Conservation (phyloP, 37 sponge, comb jelly and placozoan genomes). For the Oopsacas minuta region DNA sequence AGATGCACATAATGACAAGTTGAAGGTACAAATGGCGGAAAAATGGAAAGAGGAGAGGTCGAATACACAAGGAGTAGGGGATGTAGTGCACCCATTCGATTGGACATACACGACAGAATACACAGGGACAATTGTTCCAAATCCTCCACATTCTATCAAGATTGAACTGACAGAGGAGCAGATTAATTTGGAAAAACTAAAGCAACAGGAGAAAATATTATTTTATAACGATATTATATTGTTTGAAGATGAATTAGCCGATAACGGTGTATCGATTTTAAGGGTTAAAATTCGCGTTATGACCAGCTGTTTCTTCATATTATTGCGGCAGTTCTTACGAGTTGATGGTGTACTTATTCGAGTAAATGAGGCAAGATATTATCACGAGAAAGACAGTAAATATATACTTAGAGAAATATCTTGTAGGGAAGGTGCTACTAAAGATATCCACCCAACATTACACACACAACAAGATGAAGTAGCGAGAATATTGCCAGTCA, state of each 20-base stretch:
- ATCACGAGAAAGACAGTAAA: slow-evolving; percentile 56
- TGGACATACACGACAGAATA: slow-evolving; percentile 88
- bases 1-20: slow-evolving; percentile 27
- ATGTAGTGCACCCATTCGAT: slow-evolving; percentile 71
- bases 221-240: slow-evolving; percentile 67
- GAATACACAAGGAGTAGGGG: not conserved
- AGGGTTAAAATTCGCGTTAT: slow-evolving; percentile 80
- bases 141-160: slow-evolving; percentile 12
- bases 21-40: slow-evolving; percentile 76
- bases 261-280: slow-evolving; percentile 66
- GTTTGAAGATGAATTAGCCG: slow-evolving; percentile 92
- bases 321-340: slow-evolving; percentile 68
- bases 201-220: slow-evolving; percentile 54
- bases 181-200: slow-evolving; percentile 62
- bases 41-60: slow-evolving; percentile 56
- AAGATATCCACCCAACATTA: not conserved
- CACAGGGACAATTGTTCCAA: slow-evolving; percentile 36
- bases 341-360: slow-evolving; percentile 77
- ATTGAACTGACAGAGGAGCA: slow-evolving; percentile 39
- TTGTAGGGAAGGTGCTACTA: slow-evolving; percentile 32
- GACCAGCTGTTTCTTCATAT: slow-evolving; percentile 73
- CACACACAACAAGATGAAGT: slow-evolving; percentile 14
- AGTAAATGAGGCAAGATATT: slow-evolving; percentile 71
- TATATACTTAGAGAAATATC: slow-evolving; percentile 55
- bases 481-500: not conserved